Conservation (phyloP, 2,113 vertebrate species). For the Dolichallabes microphthalmus region DNA sequence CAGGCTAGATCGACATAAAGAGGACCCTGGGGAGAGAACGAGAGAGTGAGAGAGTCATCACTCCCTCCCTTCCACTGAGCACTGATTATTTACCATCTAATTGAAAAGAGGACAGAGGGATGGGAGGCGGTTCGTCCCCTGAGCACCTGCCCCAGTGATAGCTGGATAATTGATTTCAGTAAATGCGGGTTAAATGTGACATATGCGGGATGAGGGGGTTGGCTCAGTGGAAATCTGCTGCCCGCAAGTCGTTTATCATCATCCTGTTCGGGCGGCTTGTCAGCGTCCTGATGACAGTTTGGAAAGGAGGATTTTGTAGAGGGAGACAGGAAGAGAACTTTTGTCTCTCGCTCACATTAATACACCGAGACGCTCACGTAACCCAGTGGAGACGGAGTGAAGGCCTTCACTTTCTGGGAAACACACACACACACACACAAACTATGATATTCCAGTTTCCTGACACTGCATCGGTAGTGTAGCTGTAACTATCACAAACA, state of each 20-base stretch:
- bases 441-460: background rate
- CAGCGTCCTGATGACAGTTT: slow-evolving; percentile 44
- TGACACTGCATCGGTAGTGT: background rate
- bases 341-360: slow-evolving; percentile 35
- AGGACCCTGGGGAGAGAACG: slow-evolving; percentile 51
- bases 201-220: slow-evolving; percentile 72
- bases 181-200: slow-evolving; percentile 93
- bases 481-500: background rate
- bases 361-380: slow-evolving; percentile 38
- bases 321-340: slow-evolving; percentile 19
- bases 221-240: slow-evolving; percentile 89
- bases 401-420: background rate
- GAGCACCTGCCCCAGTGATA: slow-evolving; percentile 82
- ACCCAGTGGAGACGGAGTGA: background rate
- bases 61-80: slow-evolving; percentile 58
- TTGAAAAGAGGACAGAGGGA: slow-evolving; percentile 88
- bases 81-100: slow-evolving; percentile 87
- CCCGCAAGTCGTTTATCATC: slow-evolving; percentile 89
- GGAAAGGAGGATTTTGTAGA: slow-evolving; percentile 38
- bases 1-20: slow-evolving; percentile 43
- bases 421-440: background rate
- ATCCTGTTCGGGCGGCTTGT: slow-evolving; percentile 60
- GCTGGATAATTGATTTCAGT: slow-evolving; percentile 88
- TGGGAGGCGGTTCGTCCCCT: slow-evolving; percentile 65
- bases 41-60: slow-evolving; percentile 41